Conservation (phyloP, 2,797 vertebrate genomes). For the Sebastiscus albofasciatus region DNA sequence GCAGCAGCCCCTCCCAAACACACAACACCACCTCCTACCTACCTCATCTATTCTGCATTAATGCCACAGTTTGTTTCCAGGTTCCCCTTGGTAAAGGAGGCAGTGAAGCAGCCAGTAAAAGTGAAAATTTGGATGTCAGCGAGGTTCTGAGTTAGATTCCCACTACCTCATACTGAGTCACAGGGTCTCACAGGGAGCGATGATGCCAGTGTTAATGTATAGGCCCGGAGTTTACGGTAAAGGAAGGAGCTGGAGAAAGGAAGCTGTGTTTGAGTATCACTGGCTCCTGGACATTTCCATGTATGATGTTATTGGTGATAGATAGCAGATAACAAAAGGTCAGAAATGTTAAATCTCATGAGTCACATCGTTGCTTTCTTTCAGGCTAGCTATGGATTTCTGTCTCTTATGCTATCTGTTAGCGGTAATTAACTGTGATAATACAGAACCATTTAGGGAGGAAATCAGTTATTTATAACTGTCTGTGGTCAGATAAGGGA, state of each 20-base stretch:
- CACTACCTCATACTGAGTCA: conserved; percentile 61
- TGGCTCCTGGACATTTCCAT: not conserved
- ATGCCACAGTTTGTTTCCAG: conserved; percentile 50
- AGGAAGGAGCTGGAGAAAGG: conserved; percentile 11
- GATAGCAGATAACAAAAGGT: not conserved
- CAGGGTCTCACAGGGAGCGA: conserved; percentile 30
- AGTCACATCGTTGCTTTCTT: not conserved
- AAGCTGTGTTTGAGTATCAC: not conserved
- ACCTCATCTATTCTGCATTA: conserved; percentile 52
- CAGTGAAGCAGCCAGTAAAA: conserved; percentile 55
- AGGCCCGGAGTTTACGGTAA: conserved; percentile 19
- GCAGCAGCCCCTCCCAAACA: conserved; percentile 36
- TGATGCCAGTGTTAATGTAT: conserved; percentile 42
- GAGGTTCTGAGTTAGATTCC: conserved; percentile 31
- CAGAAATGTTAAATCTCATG: not conserved
- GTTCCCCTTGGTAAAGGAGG: conserved; percentile 33
- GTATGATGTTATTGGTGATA: not conserved
- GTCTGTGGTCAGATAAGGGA: conserved; percentile 20
- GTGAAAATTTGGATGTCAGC: conserved; percentile 44
- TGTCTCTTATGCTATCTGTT: conserved; percentile 34
- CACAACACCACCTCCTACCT: conserved; percentile 30
- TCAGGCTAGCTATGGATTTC: not conserved
- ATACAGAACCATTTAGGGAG: conserved; percentile 8
- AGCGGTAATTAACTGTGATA: conserved; percentile 34
- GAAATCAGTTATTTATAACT: conserved; percentile 46